These are phyloP conservation scores for Mamestra brassicae DNA, from an alignment of 2,888 invertebrate species.

Conservation along the genomic window DNA sequence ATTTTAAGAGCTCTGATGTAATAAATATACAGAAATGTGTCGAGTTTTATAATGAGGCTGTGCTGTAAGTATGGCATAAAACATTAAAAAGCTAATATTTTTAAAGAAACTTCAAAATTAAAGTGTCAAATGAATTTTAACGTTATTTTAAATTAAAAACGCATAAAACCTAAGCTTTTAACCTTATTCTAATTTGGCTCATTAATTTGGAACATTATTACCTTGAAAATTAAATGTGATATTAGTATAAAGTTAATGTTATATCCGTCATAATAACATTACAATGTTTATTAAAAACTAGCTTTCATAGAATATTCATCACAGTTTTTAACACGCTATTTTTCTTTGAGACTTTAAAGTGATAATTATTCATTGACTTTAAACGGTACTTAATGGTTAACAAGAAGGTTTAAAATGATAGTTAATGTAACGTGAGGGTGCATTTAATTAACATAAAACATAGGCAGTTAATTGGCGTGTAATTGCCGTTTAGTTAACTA, in stretches of 20 bases:
- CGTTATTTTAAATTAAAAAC: constrained; percentile 39
- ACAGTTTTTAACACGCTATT: constrained; percentile 2
- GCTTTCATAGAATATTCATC: constrained; percentile 11
- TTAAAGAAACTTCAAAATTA: constrained; percentile 15
- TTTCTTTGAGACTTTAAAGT: constrained; percentile 27
- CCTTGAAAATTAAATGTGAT: constrained; percentile 28
- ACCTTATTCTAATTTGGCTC: constrained; percentile 41
- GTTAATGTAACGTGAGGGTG: constrained; percentile 77
- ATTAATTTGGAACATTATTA: constrained; percentile 38
- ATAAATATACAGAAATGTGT: constrained; percentile 34
- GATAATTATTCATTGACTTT: constrained; percentile 63
- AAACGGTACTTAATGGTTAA: constrained; percentile 56
- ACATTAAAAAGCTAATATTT: constrained; percentile 38
- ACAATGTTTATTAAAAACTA: constrained; percentile 20
- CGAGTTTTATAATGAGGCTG: constrained; percentile 32
- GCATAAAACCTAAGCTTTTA: constrained; percentile 31
- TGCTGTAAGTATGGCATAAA: constrained; percentile 31
- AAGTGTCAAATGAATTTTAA: constrained; percentile 36
- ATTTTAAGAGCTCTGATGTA: constrained; percentile 15
- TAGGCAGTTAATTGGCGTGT: constrained; percentile 84
- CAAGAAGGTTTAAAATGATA: constrained; percentile 61
- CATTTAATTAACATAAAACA: constrained; percentile 82
- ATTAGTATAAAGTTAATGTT: constrained; percentile 28
- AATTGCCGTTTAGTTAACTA: constrained; percentile 82
- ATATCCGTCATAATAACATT: constrained; percentile 19